Base-by-base conservation (phyloP, 1,140 invertebrate species). In the Drosophila asahinai region DNA sequence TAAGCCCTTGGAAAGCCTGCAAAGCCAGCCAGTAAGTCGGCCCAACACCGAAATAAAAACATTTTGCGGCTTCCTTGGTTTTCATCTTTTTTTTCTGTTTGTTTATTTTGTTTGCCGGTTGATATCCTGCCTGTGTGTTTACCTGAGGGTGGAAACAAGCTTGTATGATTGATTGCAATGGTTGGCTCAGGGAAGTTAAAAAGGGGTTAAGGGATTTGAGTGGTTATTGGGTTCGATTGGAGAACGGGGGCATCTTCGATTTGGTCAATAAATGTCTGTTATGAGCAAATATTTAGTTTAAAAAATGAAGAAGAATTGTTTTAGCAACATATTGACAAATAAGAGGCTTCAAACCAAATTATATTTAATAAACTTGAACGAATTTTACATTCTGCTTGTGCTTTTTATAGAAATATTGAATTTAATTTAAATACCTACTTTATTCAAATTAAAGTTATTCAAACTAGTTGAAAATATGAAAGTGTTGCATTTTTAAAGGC, bases 61-160 rank as follows among this genome's bases (percentile, higher is more conserved):
- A 73, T 51, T 71, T 71, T 73, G 70, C 70, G 70, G 70, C 70
- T 73, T 60, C 38, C 49, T 73, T 43, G 70, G 66, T 38, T 72
- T 71, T 71, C 63, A 45, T 70, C 22, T 67, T 54, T 67, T 64
- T 66, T 25, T 25, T 25, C 22, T 65, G 38, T 43, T 70, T 70
- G 25, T 30, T 36, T 58, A 30, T 58, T 72, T 70, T 60, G 54
- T 43, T 71, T 73, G 36, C 27, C 27, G 57, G 65, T 59, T 71
- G 70, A 71, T 73, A 71, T 73, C 27, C 33, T 19, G 27, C 42
- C 25, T 27, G 54, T 59, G 54, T 59, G 43, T 68, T 72, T 72
- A 70, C 68, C 64, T 70, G 66, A 36, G 45, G 48, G 63, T 45
- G 43, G 25, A 42, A 48, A 57, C 40, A 7, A 19, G 11, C 52